These are phyloP conservation scores for Sternarchorhynchus goeldii DNA, from an alignment of 2,797 vertebrate genomes.

Conservation along the genomic window DNA sequence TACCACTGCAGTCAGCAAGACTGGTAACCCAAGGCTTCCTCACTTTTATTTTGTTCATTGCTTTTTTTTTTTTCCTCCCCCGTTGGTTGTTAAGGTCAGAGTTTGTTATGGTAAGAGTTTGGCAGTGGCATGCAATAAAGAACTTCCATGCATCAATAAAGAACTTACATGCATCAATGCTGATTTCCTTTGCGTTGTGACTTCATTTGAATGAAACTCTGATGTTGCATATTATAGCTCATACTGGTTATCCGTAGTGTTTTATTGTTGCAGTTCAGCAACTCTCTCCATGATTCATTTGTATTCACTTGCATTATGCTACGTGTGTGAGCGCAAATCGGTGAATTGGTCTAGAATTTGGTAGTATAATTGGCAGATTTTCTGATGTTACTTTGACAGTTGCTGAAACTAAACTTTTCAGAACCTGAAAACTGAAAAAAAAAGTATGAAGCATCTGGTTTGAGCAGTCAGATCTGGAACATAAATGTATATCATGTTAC, in stretches of 20 bases:
- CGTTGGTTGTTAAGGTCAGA: background rate
- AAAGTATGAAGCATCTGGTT: background rate
- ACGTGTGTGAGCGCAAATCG: no score
- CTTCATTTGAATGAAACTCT: background rate
- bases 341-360: background rate
- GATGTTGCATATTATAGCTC: background rate
- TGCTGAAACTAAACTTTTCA: background rate
- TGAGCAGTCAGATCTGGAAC: background rate
- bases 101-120: constrained; percentile 29
- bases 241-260: background rate
- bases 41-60: background rate
- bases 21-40: constrained; percentile 34
- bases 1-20: constrained; percentile 47
- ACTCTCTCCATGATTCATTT: no score
- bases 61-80: no score
- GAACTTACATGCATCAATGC: constrained; percentile 62
- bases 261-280: background rate
- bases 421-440: background rate
- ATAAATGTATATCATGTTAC: background rate
- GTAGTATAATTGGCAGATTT: background rate
- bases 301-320: no score
- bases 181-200: constrained; percentile 22
- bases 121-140: constrained; percentile 73
- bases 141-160: constrained; percentile 73
- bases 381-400: background rate